These are phyloP conservation scores for Saccostrea cuccullata DNA, from an alignment of 1,140 invertebrate species.

Conservation along the genomic window DNA sequence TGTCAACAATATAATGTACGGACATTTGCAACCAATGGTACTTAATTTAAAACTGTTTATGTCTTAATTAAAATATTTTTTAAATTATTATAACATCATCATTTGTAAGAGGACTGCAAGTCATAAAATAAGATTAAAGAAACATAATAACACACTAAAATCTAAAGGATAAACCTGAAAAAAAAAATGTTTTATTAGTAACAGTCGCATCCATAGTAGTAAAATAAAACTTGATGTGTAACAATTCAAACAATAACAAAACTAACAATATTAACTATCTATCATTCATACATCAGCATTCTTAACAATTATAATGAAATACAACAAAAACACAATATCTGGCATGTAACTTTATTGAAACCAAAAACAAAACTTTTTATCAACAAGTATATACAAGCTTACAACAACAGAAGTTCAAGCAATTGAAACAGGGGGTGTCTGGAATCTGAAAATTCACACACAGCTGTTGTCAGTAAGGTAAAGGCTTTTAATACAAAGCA, in stretches of 20 bases:
- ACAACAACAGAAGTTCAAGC: constrained; percentile 10
- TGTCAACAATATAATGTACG: background rate
- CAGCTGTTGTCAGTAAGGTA: background rate
- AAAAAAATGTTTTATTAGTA: background rate
- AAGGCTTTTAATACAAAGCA: background rate
- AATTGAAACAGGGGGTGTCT: background rate
- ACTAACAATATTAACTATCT: no score
- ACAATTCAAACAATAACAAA: background rate
- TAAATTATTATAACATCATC: no score
- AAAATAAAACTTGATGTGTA: background rate
- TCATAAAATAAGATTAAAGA: no score
- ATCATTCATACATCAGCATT: background rate
- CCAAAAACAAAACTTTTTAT: background rate
- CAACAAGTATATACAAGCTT: background rate
- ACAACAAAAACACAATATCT: background rate
- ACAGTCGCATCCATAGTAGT: background rate
- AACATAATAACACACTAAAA: no score
- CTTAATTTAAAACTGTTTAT: no score
- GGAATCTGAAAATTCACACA: constrained; percentile 26
- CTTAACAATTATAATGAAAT: background rate
- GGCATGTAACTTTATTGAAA: background rate
- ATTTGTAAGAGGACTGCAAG: no score
- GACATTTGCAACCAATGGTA: no score
- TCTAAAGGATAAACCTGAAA: background rate
- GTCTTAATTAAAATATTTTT: no score